These are phyloP conservation scores for Pachycephus smyrnensis DNA, from an alignment of 2,888 invertebrate genomes.

Conservation along the genomic window DNA sequence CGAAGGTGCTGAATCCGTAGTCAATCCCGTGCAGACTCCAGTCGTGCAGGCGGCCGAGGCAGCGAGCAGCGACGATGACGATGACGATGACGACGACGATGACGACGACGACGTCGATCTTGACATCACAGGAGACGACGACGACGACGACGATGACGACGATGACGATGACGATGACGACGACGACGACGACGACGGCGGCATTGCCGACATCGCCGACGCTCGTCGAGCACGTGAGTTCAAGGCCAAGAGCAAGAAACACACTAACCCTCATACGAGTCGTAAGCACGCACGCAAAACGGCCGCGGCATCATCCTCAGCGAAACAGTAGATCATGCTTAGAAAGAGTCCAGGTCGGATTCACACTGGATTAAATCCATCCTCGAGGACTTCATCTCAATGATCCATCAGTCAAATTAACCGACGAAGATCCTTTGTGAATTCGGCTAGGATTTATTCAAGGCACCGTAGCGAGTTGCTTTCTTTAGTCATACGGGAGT, in stretches of 20 bases:
- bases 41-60: constrained; percentile 44
- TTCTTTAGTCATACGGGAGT: too few species aligned
- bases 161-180: constrained; percentile 78
- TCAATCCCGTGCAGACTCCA: constrained; percentile 42
- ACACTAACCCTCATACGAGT: constrained; percentile 46
- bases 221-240: constrained; percentile 89
- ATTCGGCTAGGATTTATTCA: too few species aligned
- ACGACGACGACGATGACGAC: constrained; percentile 75
- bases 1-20: constrained; percentile 58
- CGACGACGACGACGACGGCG: constrained; percentile 75
- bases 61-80: constrained; percentile 63
- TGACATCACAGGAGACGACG: constrained; percentile 73
- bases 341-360: too few species aligned
- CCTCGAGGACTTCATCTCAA: too few species aligned
- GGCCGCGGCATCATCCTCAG: not conserved
- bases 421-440: too few species aligned
- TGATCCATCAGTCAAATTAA: too few species aligned
- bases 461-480: too few species aligned
- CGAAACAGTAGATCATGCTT: too few species aligned
- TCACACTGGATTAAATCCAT: too few species aligned
- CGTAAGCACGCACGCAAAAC: constrained; percentile 54
- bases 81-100: constrained; percentile 65
- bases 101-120: constrained; percentile 70
- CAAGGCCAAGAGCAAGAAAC: constrained; percentile 71
- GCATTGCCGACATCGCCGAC: constrained; percentile 76